Percentiles rank a stretch among this genome's conserved stretches.
Evolutionary conservation across 2,113 vertebrate genomes (phyloP).

Genomic region (Talpa occidentalis): DNA sequence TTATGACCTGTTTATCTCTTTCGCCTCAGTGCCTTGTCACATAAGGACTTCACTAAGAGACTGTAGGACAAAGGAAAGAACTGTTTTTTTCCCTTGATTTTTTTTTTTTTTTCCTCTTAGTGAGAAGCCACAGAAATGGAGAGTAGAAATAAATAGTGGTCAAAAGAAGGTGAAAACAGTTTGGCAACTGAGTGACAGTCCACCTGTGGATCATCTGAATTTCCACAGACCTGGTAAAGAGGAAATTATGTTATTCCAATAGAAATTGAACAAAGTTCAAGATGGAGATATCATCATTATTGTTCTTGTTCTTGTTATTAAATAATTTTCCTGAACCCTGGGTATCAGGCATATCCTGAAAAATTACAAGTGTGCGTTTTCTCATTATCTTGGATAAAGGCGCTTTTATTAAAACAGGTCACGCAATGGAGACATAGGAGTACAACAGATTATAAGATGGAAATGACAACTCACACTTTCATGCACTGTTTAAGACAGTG

Average conservation of each 20-base stretch:
- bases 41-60: neutral
- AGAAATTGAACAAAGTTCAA: neutral
- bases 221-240: conserved; percentile 86
- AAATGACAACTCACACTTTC: neutral
- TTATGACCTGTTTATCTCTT: neutral
- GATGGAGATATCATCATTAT: neutral
- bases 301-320: neutral
- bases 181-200: conserved; percentile 90
- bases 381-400: neutral
- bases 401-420: neutral
- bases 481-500: neutral
- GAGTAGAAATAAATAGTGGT: conserved; percentile 91
- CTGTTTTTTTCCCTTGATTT: neutral
- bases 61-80: neutral
- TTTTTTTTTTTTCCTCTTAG: conserved; percentile 79
- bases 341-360: neutral
- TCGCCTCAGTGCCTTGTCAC: neutral
- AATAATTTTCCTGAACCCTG: conserved; percentile 16
- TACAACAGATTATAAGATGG: neutral
- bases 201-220: conserved; percentile 88
- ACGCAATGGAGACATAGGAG: neutral
- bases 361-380: neutral
- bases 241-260: neutral
- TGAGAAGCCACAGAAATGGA: conserved; percentile 91
- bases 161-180: conserved; percentile 92